phyloP scores from a whole-genome alignment of 23 tunicate species.

The Clavelina lepadiformis region DNA sequence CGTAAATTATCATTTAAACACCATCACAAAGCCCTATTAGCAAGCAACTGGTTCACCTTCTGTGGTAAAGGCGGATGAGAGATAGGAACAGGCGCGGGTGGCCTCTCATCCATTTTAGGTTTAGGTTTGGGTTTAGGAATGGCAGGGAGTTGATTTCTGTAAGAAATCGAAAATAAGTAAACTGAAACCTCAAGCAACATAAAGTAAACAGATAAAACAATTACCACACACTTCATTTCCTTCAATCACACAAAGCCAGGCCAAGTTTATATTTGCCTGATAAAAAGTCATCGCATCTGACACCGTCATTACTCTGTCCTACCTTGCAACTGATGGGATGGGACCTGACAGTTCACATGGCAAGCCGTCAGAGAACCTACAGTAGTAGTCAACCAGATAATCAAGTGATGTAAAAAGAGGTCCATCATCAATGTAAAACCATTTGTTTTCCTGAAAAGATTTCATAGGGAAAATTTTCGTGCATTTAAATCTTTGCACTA shows the following conservation, averaged over 20 bases:
- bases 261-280: too few relatives aligned
- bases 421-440: conserved; percentile 98
- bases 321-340: conserved; percentile 44
- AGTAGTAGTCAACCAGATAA: conserved; percentile 85
- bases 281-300: too few relatives aligned
- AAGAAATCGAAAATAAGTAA: background rate
- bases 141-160: background rate
- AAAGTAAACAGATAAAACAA: too few relatives aligned
- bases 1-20: too few relatives aligned
- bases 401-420: conserved; percentile 81
- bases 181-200: too few relatives aligned
- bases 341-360: conserved; percentile 79
- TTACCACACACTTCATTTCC: too few relatives aligned
- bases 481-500: too few relatives aligned
- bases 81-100: conserved; percentile 14
- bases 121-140: conserved; percentile 2
- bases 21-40: too few relatives aligned
- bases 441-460: conserved; percentile 16
- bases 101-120: conserved; percentile 8
- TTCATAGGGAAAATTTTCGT: background rate
- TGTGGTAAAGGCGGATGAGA: background rate
- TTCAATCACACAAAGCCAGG: too few relatives aligned
- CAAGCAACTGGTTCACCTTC: too few relatives aligned
- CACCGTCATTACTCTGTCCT: too few relatives aligned
- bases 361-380: conserved; percentile 86